phyloP scores from a whole-genome alignment of 35 echinoderm and acorn worm species.

The Lytechinus pictus region DNA sequence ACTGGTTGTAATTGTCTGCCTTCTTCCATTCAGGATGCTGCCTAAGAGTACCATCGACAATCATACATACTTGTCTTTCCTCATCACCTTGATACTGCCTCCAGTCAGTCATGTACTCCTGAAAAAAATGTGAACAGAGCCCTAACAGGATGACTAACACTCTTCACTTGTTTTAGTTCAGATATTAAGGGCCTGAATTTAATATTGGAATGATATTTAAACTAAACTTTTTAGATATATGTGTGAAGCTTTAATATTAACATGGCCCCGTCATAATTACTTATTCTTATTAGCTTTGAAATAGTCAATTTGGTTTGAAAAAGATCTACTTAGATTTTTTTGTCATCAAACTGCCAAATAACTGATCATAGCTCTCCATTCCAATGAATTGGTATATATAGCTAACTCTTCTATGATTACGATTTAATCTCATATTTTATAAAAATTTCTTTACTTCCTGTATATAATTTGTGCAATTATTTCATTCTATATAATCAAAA shows the following conservation, averaged over 20 bases:
- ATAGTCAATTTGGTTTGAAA: neutral
- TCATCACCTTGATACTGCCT: neutral
- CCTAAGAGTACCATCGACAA: neutral
- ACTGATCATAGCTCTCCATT: neutral
- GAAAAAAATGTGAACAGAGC: no score
- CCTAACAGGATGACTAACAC: no score
- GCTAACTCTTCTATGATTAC: neutral
- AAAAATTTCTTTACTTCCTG: neutral
- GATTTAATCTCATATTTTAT: neutral
- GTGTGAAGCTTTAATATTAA: neutral
- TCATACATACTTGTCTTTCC: neutral
- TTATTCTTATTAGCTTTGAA: neutral
- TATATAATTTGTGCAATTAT: neutral
- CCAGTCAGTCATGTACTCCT: neutral
- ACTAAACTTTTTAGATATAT: neutral
- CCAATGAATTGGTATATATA: neutral
- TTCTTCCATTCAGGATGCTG: neutral
- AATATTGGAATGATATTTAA: no score
- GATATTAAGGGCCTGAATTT: no score
- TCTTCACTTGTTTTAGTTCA: no score
- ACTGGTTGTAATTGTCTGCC: neutral
- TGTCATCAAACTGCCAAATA: neutral
- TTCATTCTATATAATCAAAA: neutral
- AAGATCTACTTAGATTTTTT: neutral
- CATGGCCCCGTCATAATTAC: neutral